Evolutionary conservation across 2,113 vertebrate genomes (phyloP).

Genomic region (Origma solitaria): DNA sequence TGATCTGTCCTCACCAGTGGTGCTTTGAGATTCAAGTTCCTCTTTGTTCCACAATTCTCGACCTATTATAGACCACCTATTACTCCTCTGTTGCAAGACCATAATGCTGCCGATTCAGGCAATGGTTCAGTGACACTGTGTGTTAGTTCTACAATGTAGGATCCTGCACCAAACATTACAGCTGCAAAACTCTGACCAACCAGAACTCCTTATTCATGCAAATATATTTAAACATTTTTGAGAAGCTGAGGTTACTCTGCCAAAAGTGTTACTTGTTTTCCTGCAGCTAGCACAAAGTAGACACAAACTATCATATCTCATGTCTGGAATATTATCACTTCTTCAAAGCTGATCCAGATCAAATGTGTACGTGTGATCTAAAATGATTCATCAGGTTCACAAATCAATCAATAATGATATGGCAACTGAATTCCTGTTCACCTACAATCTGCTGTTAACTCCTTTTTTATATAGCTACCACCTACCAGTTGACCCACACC

Average conservation of each 20-base stretch:
- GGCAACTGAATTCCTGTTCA: not conserved
- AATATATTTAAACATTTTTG: not conserved
- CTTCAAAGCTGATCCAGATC: not conserved
- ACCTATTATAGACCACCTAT: not conserved
- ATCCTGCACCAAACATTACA: not conserved
- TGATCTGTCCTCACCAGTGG: not conserved
- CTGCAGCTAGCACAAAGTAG: not conserved
- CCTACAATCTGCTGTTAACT: not conserved
- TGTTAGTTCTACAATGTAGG: rapidly evolving
- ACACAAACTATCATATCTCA: not conserved
- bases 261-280: not conserved
- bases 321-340: not conserved
- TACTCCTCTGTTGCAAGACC: not conserved
- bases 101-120: not conserved
- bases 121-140: not conserved
- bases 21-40: not conserved
- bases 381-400: conserved; percentile 4
- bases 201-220: not conserved
- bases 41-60: not conserved
- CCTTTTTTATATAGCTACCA: not conserved
- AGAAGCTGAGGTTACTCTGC: not conserved
- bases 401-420: not conserved
- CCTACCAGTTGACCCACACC: not conserved
- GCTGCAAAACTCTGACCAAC: not conserved
- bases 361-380: not conserved